Percentiles rank a stretch among this genome's conserved stretches.
These are phyloP conservation scores for Hapalemur alaotrensis DNA, from an alignment of 2,797 vertebrate genomes.

Conservation along the genomic window DNA sequence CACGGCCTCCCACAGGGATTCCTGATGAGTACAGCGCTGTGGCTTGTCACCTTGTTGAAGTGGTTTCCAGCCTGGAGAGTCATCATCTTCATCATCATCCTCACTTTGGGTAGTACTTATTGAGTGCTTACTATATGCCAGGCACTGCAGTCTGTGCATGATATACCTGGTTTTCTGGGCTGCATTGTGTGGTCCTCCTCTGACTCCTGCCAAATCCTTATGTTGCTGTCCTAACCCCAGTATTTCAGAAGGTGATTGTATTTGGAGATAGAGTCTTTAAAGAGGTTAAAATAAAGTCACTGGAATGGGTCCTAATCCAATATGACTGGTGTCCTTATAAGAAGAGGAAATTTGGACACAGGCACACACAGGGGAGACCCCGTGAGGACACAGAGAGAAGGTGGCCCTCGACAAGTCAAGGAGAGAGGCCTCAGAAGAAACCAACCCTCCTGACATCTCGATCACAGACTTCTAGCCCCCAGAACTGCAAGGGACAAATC, in stretches of 20 bases:
- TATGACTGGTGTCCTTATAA: not conserved
- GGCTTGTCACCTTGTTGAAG: not conserved
- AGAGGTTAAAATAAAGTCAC: not conserved
- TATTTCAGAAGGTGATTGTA: not conserved
- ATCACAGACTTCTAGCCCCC: not conserved
- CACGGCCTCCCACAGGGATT: not conserved
- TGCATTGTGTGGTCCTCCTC: not conserved
- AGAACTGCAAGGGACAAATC: not conserved
- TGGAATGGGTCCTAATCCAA: not conserved
- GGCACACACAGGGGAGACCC: not conserved
- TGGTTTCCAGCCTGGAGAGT: not conserved
- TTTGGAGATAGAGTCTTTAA: not conserved
- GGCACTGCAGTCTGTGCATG: too few relatives aligned
- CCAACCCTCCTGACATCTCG: not conserved
- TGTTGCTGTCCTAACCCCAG: not conserved
- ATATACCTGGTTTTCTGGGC: not conserved
- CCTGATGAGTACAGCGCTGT: not conserved
- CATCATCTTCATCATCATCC: not conserved
- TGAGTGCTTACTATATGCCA: not conserved
- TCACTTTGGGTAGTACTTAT: not conserved
- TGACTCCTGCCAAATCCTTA: not conserved
- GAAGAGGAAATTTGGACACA: not conserved
- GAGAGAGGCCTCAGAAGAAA: not conserved
- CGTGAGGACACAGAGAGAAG: not conserved
- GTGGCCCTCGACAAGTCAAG: not conserved